Evolutionary conservation across 2,888 invertebrate species (phyloP).

Genomic region (Orthonevra nobilis): DNA sequence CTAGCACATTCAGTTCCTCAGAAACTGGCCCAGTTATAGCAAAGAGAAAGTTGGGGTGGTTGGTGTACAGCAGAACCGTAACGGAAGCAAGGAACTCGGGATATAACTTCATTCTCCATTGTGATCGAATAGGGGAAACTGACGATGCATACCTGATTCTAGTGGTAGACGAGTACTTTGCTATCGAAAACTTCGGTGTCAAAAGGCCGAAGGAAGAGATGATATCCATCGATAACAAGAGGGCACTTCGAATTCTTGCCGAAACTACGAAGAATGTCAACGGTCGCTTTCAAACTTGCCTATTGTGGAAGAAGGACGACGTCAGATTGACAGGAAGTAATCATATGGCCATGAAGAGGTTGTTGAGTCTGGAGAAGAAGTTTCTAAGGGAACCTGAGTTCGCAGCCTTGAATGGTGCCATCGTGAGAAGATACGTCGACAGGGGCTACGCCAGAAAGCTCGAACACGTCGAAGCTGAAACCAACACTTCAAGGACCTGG

Average conservation of each 20-base stretch:
- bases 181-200: constrained; percentile 17
- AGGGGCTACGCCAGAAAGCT: too few species aligned
- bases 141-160: background rate
- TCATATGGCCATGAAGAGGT: background rate
- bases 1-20: too few species aligned
- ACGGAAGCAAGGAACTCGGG: background rate
- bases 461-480: too few species aligned
- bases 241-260: too few species aligned
- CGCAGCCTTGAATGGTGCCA: constrained; percentile 35
- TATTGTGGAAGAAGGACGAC: constrained; percentile 19
- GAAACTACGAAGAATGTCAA: constrained; percentile 1
- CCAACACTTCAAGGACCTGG: too few species aligned
- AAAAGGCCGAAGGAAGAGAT: constrained; percentile 11
- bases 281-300: constrained; percentile 19
- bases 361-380: constrained; percentile 2
- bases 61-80: background rate
- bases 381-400: constrained; percentile 22
- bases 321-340: constrained; percentile 30
- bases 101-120: background rate
- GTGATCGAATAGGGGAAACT: background rate
- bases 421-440: too few species aligned
- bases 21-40: background rate
- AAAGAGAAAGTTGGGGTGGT: background rate
- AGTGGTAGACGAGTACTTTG: constrained; percentile 12
- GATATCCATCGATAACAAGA: too few species aligned